These are phyloP conservation scores for Eidolon dupreanum DNA, from an alignment of 2,797 vertebrate genomes.

Conservation along the genomic window DNA sequence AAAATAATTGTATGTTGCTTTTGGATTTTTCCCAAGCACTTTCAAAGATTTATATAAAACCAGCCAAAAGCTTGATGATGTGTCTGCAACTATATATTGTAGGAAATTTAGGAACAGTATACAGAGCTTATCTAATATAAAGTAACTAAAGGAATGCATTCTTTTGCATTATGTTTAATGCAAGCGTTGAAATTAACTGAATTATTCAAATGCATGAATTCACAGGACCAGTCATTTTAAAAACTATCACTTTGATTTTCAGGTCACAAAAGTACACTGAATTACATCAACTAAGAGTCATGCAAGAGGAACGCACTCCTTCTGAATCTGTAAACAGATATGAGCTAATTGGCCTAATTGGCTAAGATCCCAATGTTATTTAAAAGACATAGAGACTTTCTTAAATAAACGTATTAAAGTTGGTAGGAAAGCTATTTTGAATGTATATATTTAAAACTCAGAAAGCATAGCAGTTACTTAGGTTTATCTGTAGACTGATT, in stretches of 20 bases:
- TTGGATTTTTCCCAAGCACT: slow-evolving; percentile 54
- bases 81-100: background rate
- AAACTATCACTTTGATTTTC: slow-evolving; percentile 54
- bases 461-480: background rate
- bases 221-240: background rate
- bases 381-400: slow-evolving; percentile 74
- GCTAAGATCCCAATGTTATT: slow-evolving; percentile 41
- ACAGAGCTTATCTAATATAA: slow-evolving; percentile 47
- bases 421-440: slow-evolving; percentile 40
- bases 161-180: slow-evolving; percentile 1
- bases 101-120: slow-evolving; percentile 1
- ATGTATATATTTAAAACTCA: background rate
- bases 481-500: background rate
- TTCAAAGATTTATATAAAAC: slow-evolving; percentile 50
- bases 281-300: slow-evolving; percentile 72
- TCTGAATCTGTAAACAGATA: slow-evolving; percentile 79
- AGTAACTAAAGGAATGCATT: background rate
- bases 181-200: slow-evolving; percentile 33
- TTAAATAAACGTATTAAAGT: slow-evolving; percentile 70
- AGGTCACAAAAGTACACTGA: slow-evolving; percentile 71
- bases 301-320: slow-evolving; percentile 30
- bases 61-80: slow-evolving; percentile 11
- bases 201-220: background rate
- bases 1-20: slow-evolving; percentile 54
- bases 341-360: slow-evolving; percentile 72